Evolutionary conservation across 2,888 invertebrate genomes (phyloP).

Genomic region (Hypolimnas misippus): DNA sequence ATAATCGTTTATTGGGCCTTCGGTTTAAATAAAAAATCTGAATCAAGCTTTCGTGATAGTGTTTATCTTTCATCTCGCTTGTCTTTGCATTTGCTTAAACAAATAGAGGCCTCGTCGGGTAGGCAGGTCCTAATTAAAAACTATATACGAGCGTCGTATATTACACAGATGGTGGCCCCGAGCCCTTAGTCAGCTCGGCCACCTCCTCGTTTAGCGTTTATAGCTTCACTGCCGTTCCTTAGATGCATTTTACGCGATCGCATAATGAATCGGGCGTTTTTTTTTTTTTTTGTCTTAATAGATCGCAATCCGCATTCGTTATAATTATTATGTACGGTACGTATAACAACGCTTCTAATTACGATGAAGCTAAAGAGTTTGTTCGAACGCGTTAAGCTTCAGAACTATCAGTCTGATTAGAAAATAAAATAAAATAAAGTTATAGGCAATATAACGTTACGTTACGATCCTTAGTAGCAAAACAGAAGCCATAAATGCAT

Average conservation of each 20-base stretch:
- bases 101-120: constrained; percentile 70
- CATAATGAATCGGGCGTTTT: constrained; percentile 21
- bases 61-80: constrained; percentile 70
- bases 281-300: constrained; percentile 11
- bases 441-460: too few relatives aligned
- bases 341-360: background rate
- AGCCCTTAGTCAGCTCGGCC: constrained; percentile 67
- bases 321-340: background rate
- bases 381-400: too few relatives aligned
- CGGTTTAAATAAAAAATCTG: constrained; percentile 66
- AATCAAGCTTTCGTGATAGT: constrained; percentile 64
- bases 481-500: too few relatives aligned
- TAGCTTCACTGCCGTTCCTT: constrained; percentile 53
- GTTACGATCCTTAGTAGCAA: too few relatives aligned
- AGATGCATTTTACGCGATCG: constrained; percentile 36
- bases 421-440: too few relatives aligned
- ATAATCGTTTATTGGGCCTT: constrained; percentile 18
- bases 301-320: constrained; percentile 3
- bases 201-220: constrained; percentile 71
- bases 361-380: too few relatives aligned
- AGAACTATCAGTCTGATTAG: too few relatives aligned
- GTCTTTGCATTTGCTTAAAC: constrained; percentile 71
- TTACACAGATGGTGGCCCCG: constrained; percentile 66
- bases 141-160: constrained; percentile 72
- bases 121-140: constrained; percentile 79